Conservation (phyloP, 2,888 invertebrate species). For the Gastrophysa polygoni region DNA sequence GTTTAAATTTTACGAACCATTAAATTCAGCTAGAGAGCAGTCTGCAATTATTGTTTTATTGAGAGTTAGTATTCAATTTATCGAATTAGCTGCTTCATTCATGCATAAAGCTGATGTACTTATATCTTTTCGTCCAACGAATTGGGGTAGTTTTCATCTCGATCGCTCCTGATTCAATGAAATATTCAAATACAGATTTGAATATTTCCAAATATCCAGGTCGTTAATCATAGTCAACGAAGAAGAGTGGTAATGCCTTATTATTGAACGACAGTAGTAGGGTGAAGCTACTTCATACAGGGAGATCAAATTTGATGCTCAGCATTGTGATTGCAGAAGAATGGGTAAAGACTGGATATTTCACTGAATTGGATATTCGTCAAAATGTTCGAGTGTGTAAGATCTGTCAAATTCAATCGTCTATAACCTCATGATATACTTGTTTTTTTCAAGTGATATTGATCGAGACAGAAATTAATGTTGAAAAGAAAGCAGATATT, state of each 20-base stretch:
- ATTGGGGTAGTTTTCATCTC: constrained; percentile 23
- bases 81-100: constrained; percentile 51
- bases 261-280: too few species aligned
- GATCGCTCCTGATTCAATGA: constrained; percentile 29
- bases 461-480: too few species aligned
- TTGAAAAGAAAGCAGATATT: too few species aligned
- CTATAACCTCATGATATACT: too few species aligned
- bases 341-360: too few species aligned
- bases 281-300: too few species aligned
- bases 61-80: constrained; percentile 44
- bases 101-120: constrained; percentile 29
- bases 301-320: too few species aligned
- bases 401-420: too few species aligned
- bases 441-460: too few species aligned
- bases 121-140: constrained; percentile 14
- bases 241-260: background rate
- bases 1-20: constrained; percentile 49
- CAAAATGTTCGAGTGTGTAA: too few species aligned
- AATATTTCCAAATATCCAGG: constrained; percentile 23
- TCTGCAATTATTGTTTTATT: constrained; percentile 49
- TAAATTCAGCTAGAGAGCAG: constrained; percentile 48
- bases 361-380: too few species aligned
- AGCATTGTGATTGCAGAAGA: too few species aligned
- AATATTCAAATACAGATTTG: constrained; percentile 34
- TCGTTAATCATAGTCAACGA: constrained; percentile 24